Percentiles rank a stretch among this genome's conserved stretches.
These are phyloP conservation scores for Diarsia mendica DNA, from an alignment of 2,888 invertebrate species.

Conservation along the genomic window DNA sequence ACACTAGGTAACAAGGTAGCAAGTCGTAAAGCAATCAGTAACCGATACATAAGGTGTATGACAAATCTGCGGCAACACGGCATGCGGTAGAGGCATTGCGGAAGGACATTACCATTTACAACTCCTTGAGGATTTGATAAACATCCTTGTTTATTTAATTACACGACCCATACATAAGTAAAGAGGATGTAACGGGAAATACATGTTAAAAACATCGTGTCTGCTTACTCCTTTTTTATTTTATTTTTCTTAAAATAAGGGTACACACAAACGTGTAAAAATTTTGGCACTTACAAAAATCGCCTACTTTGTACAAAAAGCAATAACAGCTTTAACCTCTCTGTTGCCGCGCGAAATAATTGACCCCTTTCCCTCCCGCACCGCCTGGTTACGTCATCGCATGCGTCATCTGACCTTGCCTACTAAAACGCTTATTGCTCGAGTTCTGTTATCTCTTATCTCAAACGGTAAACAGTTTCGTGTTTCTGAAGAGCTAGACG, in stretches of 20 bases:
- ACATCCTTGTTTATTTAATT: slow-evolving; percentile 39
- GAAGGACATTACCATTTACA: slow-evolving; percentile 41
- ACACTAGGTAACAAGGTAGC: slow-evolving; percentile 1
- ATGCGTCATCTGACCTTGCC: no score
- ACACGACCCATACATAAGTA: slow-evolving; percentile 8
- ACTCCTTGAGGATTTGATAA: slow-evolving; percentile 31
- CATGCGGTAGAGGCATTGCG: slow-evolving; percentile 8
- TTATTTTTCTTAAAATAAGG: no score
- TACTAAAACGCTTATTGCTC: no score
- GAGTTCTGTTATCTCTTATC: no score
- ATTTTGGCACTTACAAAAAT: neutral
- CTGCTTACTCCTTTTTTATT: neutral
- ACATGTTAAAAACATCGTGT: neutral
- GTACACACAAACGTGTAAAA: no score
- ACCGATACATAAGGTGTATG: slow-evolving; percentile 38
- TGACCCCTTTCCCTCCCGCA: no score
- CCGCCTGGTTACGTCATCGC: no score
- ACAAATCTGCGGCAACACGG: slow-evolving; percentile 36
- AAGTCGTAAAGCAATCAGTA: slow-evolving; percentile 21
- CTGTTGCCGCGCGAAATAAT: neutral
- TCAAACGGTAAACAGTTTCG: no score
- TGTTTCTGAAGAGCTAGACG: no score
- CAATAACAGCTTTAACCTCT: neutral
- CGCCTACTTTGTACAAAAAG: neutral
- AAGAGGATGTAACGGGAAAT: slow-evolving; percentile 2